Base-by-base conservation (phyloP, 1,140 invertebrate genomes). In the Polypedilum pembai region DNA sequence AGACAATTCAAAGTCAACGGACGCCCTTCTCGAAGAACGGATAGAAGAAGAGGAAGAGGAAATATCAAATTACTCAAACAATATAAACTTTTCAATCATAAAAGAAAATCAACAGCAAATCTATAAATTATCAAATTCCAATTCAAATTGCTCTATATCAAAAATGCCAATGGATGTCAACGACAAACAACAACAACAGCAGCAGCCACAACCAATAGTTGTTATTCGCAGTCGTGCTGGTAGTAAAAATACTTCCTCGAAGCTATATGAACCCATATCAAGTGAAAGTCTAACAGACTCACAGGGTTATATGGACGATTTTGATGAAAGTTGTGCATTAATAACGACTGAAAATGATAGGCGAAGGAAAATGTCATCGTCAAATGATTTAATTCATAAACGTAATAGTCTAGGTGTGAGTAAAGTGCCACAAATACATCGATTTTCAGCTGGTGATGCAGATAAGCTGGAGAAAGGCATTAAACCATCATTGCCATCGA, bases 381-480 rank as follows among this genome's bases (percentile, higher is more conserved):
- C 65, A 7, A 21, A 21, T 20, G 65, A 69, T 20, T 10, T 69
- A 18, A 69, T 69, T 8, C 17, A 0, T 3, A 80, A 80, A 65
- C 74, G 74, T 66, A 72, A 72, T 33, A 72, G 21, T 41, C 41
- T 73, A 4, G 65, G 15, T 45, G 65, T 72, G 7, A 69, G 72
- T 73, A 56, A 73, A 17, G 15, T 65, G n/a, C 76, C 79, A 15
- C 76, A 77, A 77, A 80, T 79, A 74, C 80, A 80, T 75, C 78
- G 81, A 56, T 82, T 82, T 74, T 82, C 81, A 18, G 81, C 81
- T 24, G 81, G 81, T 20, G 81, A 82, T 77, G 81, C 81, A 7
- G 81, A 82, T 72, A 82, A 81, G 76, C 75, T 82, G 74, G 81
- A 82, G 75, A 81, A 81, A 75, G 81, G 81, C 20, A 74, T 82